Evolutionary conservation across 2,113 vertebrate species (phyloP).

Genomic region (Pyrgilauda ruficollis): DNA sequence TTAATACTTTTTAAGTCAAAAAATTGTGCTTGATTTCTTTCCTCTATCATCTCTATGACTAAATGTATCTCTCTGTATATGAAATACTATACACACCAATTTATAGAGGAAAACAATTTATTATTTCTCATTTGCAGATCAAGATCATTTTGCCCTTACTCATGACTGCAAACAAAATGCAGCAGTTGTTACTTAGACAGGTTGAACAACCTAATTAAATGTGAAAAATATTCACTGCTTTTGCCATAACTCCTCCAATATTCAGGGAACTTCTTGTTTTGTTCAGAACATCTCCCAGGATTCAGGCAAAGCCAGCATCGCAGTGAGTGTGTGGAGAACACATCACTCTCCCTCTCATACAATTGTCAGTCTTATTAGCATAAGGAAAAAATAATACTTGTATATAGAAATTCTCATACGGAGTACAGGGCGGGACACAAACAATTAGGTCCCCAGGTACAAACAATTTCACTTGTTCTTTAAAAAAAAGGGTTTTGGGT

Average conservation of each 20-base stretch:
- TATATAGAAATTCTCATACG: background rate
- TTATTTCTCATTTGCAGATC: background rate
- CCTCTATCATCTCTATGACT: background rate
- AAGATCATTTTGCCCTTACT: background rate
- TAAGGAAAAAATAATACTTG: background rate
- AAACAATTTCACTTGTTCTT: background rate
- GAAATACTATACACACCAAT: background rate
- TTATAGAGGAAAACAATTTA: background rate
- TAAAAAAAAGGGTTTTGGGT: background rate
- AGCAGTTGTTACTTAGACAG: background rate
- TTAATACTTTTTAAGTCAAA: background rate
- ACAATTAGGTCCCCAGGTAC: background rate
- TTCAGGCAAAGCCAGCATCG: background rate
- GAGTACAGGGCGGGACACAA: rapidly evolving
- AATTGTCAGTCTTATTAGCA: background rate
- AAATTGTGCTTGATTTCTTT: background rate
- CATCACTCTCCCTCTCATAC: background rate
- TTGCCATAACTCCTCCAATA: background rate
- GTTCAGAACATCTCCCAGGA: background rate
- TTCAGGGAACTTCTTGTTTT: background rate
- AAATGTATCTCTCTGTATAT: background rate
- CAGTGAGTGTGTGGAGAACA: background rate
- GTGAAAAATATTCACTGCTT: background rate
- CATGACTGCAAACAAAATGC: background rate
- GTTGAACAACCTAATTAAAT: background rate